Percentiles rank a stretch among this genome's conserved stretches.
These are phyloP conservation scores for Onychostruthus taczanowskii DNA, from an alignment of 2,113 vertebrate species.

Conservation along the genomic window DNA sequence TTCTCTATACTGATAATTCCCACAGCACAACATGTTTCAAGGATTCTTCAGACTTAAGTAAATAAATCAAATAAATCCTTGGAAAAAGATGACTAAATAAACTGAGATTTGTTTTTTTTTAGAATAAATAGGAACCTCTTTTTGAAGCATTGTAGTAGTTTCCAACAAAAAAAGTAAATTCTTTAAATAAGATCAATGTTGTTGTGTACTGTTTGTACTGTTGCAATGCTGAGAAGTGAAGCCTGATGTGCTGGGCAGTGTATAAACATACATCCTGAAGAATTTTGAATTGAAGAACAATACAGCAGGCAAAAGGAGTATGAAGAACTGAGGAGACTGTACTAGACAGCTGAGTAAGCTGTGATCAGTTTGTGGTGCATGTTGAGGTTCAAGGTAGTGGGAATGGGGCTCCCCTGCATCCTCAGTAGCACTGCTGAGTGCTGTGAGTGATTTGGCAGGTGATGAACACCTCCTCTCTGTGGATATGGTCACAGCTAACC, in stretches of 20 bases:
- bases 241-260: neutral
- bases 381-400: neutral
- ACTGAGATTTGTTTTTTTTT: neutral
- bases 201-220: neutral
- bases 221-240: neutral
- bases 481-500: neutral
- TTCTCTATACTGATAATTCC: conserved; percentile 3
- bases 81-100: neutral
- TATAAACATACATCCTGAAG: neutral
- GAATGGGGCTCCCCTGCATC: neutral
- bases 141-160: neutral
- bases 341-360: neutral
- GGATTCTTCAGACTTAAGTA: neutral
- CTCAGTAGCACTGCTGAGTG: neutral
- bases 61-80: neutral
- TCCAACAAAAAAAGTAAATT: neutral
- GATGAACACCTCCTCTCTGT: neutral
- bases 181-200: neutral
- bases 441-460: neutral
- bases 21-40: neutral
- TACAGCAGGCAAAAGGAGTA: neutral
- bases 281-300: neutral
- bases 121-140: neutral
- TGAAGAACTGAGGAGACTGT: neutral
- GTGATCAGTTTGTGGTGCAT: neutral